Evolutionary conservation across 2,888 invertebrate genomes (phyloP), one percentile per base, ranked within the genome.

Genomic region (Nipponacmea schrenckii): DNA sequence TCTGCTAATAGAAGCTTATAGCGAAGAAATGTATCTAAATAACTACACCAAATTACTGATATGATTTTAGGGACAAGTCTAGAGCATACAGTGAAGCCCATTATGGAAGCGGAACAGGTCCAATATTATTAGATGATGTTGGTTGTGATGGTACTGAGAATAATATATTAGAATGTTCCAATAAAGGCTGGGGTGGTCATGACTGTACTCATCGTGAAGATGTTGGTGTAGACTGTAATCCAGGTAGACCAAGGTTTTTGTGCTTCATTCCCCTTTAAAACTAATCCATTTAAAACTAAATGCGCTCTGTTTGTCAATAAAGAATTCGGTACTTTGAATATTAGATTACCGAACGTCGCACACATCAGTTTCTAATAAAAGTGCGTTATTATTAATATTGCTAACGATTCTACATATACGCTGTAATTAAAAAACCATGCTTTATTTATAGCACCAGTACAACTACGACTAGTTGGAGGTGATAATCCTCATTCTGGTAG

Each of bases 131-230:
- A 46, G 82, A 82, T 65, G 73, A 82, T 65, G 79, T 81, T 5
- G 68, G 50, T 15, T 82, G 82, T 64, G 73, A 76, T 24, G 82
- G 82, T 12, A 81, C 80, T 24, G 82, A 82, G 74, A 68, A 77
- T 0, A 64, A 72, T 14, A 68, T 82, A 17, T 39, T 79, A 24
- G 67, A 71, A 27, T 82, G 82, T 70, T 63, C 75, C 10, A 79
- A 78, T 2, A 79, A 77, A 56, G 72, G 77, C 4, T 77, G 79
- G 31, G 83, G 82, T 3, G 72, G 70, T 48, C 78, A 74, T 66
- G 80, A 83, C 67, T 84, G 84, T 75, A 76, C 75, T 1, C 84
- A 84, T 66, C 62, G 73, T 1, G 84, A 84, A 67, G 84, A 84
- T 70, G 83, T 80, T 15, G 82, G 84, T 2, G 80, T 83, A 26